These are phyloP conservation scores for Hyppa rectilinea DNA, from an alignment of 2,888 invertebrate species.

Conservation along the genomic window DNA sequence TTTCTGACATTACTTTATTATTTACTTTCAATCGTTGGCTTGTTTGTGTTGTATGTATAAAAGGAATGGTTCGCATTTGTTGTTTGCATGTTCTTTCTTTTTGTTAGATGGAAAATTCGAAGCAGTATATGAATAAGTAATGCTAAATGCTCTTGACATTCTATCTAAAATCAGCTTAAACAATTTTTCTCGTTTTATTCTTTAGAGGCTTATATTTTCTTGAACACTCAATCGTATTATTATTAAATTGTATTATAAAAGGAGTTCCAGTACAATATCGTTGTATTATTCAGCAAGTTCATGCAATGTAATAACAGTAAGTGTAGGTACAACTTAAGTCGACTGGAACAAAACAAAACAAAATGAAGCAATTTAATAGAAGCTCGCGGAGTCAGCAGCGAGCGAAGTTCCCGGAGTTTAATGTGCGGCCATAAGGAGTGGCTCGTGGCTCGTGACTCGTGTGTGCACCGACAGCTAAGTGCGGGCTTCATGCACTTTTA, in stretches of 20 bases:
- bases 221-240: slow-evolving; percentile 5
- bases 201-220: slow-evolving; percentile 32
- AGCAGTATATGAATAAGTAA: slow-evolving; percentile 33
- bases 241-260: slow-evolving; percentile 9
- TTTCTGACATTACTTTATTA: slow-evolving; percentile 18
- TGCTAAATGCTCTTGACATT: slow-evolving; percentile 34
- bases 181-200: slow-evolving; percentile 4
- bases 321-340: slow-evolving; percentile 28
- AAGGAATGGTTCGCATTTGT: neutral
- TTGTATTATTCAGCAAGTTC: slow-evolving; percentile 36
- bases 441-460: slow-evolving; percentile 7
- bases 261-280: slow-evolving; percentile 6
- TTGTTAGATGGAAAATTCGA: slow-evolving; percentile 11
- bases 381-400: slow-evolving; percentile 41
- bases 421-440: slow-evolving; percentile 31
- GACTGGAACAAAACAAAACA: slow-evolving; percentile 39
- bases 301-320: slow-evolving; percentile 32
- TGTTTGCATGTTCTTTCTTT: slow-evolving; percentile 7
- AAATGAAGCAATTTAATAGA: slow-evolving; percentile 51
- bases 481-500: slow-evolving; percentile 2
- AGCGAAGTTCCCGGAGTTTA: slow-evolving; percentile 37
- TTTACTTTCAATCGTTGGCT: slow-evolving; percentile 21
- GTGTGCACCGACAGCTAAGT: neutral
- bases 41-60: slow-evolving; percentile 27
- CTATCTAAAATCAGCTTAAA: slow-evolving; percentile 16